Conservation (phyloP, 2,113 vertebrate species). For the Notarius lentiginosus region DNA sequence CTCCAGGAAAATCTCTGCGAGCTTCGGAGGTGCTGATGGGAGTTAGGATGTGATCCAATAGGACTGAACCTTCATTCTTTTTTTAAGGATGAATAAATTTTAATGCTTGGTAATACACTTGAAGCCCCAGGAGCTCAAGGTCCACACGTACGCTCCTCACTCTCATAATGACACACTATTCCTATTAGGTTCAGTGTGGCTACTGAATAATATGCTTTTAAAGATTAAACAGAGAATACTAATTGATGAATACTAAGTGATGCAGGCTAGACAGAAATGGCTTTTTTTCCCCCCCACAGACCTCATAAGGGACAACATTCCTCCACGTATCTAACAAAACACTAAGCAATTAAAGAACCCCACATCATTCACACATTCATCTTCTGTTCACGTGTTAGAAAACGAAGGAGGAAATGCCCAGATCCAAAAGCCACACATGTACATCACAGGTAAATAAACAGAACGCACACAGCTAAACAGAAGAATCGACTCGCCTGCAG, state of each 20-base stretch:
- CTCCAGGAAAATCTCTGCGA: not conserved
- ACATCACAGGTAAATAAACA: not conserved
- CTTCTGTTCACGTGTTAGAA: not conserved
- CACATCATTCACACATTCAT: not conserved
- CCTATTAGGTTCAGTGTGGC: not conserved
- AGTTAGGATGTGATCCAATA: not conserved
- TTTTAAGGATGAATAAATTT: not conserved
- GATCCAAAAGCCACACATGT: not conserved
- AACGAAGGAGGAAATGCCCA: not conserved
- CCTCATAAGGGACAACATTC: not conserved
- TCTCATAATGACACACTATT: not conserved
- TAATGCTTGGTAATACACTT: constrained; percentile 9
- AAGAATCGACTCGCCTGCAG: not conserved
- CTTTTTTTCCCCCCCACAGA: not conserved
- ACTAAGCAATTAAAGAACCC: not conserved
- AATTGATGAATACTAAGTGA: not conserved
- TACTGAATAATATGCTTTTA: not conserved
- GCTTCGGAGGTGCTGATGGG: not conserved
- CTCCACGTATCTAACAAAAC: not conserved
- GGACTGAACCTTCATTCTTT: not conserved
- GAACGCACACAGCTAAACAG: too few species aligned
- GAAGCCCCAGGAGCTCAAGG: not conserved
- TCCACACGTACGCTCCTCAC: not conserved
- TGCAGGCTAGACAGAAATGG: not conserved
- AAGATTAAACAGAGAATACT: not conserved